Evolutionary conservation across 2,113 vertebrate genomes (phyloP).

Genomic region (Oreocharis arfaki): DNA sequence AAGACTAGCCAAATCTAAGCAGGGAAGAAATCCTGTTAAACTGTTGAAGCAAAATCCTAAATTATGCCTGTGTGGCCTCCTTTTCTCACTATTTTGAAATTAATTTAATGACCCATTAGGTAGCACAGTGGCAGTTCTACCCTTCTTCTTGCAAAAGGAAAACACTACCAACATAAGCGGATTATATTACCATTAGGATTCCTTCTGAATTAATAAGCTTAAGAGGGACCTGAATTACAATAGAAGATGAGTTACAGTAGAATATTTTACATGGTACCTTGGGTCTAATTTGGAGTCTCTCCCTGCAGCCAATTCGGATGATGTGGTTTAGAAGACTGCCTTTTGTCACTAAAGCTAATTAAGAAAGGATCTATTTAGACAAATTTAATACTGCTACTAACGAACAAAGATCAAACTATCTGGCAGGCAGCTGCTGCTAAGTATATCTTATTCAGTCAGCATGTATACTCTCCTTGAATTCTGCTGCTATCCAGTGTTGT

Average conservation of each 20-base stretch:
- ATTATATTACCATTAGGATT: conserved; percentile 10
- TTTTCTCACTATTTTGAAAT: background rate
- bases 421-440: background rate
- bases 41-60: background rate
- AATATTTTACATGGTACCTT: background rate
- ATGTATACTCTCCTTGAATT: background rate
- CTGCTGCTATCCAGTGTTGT: background rate
- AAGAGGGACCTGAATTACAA: background rate
- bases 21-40: background rate
- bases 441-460: background rate
- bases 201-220: conserved; percentile 4
- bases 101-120: background rate
- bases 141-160: background rate
- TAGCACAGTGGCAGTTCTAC: background rate
- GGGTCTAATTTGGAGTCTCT: background rate
- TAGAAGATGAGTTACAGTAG: background rate
- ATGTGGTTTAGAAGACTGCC: background rate
- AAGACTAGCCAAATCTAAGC: background rate
- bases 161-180: background rate
- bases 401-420: background rate
- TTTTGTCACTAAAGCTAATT: conserved; percentile 12
- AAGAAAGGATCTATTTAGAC: background rate
- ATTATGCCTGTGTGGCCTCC: background rate
- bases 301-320: background rate
- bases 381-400: background rate